These are phyloP conservation scores for Psittacara wagleri DNA, from an alignment of 2,113 vertebrate genomes.

Conservation along the genomic window DNA sequence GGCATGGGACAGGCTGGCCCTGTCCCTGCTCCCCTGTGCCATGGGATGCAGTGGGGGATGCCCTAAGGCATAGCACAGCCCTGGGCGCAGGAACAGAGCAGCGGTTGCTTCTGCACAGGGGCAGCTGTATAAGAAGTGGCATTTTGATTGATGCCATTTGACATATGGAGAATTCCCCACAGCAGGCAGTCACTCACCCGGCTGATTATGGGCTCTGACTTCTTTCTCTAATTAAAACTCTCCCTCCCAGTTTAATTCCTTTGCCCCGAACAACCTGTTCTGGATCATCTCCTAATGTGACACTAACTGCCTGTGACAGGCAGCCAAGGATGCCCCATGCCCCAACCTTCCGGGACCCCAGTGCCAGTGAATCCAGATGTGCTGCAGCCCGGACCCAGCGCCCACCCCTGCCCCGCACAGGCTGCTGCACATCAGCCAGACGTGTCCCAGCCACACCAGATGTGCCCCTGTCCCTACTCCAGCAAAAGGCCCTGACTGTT, in stretches of 20 bases:
- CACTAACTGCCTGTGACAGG: not conserved
- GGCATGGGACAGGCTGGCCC: not conserved
- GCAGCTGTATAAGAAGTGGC: not conserved
- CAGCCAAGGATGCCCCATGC: not conserved
- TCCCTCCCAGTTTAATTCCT: slow-evolving; percentile 35
- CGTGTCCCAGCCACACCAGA: not conserved
- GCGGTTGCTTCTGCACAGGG: not conserved
- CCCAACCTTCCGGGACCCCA: fast-evolving
- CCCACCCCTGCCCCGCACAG: not conserved
- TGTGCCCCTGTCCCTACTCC: not conserved
- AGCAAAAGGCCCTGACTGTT: not conserved
- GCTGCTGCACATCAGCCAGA: not conserved
- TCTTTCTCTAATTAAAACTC: slow-evolving; percentile 54
- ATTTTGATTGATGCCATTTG: slow-evolving; percentile 47
- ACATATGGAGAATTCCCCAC: slow-evolving; percentile 37
- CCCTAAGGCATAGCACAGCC: not conserved
- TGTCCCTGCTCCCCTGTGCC: not conserved
- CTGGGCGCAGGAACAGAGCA: not conserved
- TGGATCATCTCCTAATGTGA: slow-evolving; percentile 3
- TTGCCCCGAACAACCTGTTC: not conserved
- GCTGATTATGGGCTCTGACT: not conserved
- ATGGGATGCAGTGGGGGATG: not conserved
- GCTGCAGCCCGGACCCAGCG: fast-evolving
- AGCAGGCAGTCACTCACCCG: not conserved
- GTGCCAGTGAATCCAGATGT: fast-evolving